These are phyloP conservation scores for Agrotis exclamationis DNA, from an alignment of 2,888 invertebrate genomes.

Conservation along the genomic window DNA sequence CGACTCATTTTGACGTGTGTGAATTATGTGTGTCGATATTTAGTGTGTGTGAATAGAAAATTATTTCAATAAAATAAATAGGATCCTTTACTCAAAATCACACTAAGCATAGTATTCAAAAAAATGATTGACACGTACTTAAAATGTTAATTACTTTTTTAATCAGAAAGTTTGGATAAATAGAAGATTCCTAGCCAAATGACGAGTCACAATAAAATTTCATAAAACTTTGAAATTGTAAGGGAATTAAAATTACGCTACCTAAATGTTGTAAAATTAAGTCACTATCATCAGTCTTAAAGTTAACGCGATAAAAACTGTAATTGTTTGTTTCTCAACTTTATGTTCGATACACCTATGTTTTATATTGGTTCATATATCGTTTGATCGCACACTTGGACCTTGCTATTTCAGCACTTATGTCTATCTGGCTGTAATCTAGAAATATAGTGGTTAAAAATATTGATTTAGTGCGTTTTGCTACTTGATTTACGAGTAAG, in stretches of 20 bases:
- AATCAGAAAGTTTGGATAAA: background rate
- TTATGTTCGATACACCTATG: constrained; percentile 11
- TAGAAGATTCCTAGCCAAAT: background rate
- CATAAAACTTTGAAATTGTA: constrained; percentile 20
- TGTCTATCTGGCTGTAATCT: background rate
- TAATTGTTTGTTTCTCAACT: constrained; percentile 37
- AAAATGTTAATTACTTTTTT: background rate
- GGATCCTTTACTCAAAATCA: background rate
- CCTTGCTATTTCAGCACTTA: constrained; percentile 19
- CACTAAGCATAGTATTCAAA: no score
- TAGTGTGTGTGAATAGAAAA: background rate
- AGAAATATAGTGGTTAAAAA: constrained; percentile 10
- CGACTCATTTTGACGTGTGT: no score
- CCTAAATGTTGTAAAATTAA: constrained; percentile 30
- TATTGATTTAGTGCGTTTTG: constrained; percentile 17
- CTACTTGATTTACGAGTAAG: background rate
- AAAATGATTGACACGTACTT: background rate
- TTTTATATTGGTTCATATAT: constrained; percentile 29
- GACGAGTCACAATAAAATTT: constrained; percentile 19
- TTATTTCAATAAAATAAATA: background rate
- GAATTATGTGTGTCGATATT: background rate
- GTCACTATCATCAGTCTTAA: constrained; percentile 19
- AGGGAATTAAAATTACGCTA: constrained; percentile 33
- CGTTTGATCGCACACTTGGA: constrained; percentile 11
- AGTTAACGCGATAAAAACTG: constrained; percentile 34